Evolutionary conservation across 2,797 vertebrate genomes (phyloP), one percentile per base, ranked within the genome.

Genomic region (Distichodus sexfasciatus): DNA sequence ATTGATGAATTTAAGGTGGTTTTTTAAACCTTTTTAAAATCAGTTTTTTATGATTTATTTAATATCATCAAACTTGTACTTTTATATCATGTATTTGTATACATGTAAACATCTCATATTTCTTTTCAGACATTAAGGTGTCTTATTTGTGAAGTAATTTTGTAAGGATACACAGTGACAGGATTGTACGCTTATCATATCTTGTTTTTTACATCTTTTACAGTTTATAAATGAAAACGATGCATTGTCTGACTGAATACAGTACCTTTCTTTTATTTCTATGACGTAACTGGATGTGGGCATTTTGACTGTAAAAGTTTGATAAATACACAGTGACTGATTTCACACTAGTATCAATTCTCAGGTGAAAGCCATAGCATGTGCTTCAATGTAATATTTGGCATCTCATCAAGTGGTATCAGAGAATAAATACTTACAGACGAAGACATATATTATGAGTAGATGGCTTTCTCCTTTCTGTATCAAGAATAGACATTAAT

Each of bases 21-120:
- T 14, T n/a, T 36, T 14, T 24, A 36, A 14, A 3, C 4, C 3
- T 4, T n/a, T n/a, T n/a, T n/a, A n/a, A n/a, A n/a, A n/a, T n/a
- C n/a, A n/a, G n/a, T n/a, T n/a, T 40, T 59, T 29, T 40, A 50
- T 41, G 11, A 19, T 9, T 31, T 47, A 40, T 66, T 55, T 41
- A 48, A 75, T 71, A 23, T 60, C 69, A n/a, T 29, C 35, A 24
- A 6, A 46, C 48, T 41, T 9, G 48, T 23, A 48, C n/a, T n/a
- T n/a, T n/a, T n/a, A n/a, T n/a, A n/a, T n/a, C n/a, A n/a, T n/a
- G n/a, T n/a, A n/a, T n/a, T n/a, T n/a, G n/a, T n/a, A n/a, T n/a
- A n/a, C n/a, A n/a, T n/a, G n/a, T n/a, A n/a, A n/a, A n/a, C n/a
- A n/a, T n/a, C n/a, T n/a, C n/a, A n/a, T n/a, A n/a, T n/a, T n/a